Percentiles rank a stretch among this genome's conserved stretches.
Evolutionary conservation across 2,888 invertebrate genomes (phyloP).

Genomic region (Azorinus chamasolen): DNA sequence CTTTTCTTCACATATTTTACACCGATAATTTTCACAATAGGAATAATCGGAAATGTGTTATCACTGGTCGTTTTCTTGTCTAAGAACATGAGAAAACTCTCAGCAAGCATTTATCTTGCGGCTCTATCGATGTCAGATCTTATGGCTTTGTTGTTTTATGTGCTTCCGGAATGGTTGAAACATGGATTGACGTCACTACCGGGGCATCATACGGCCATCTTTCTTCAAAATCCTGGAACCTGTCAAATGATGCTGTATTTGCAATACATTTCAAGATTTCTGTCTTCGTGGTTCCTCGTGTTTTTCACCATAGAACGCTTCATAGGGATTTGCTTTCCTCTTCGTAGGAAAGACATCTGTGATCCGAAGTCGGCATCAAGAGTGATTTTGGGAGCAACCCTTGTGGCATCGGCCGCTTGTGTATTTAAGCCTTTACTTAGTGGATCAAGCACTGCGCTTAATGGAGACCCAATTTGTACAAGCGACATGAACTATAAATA

Average conservation of each 20-base stretch:
- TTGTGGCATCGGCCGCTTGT: constrained; percentile 67
- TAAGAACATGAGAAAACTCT: constrained; percentile 89
- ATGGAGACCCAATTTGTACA: constrained; percentile 70
- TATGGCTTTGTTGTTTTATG: constrained; percentile 89
- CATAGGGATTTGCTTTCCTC: constrained; percentile 80
- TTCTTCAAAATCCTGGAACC: constrained; percentile 87
- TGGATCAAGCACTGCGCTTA: constrained; percentile 52
- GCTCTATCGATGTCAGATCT: constrained; percentile 93
- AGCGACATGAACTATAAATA: constrained; percentile 63
- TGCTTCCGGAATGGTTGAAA: constrained; percentile 81
- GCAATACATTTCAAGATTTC: constrained; percentile 86
- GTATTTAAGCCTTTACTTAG: constrained; percentile 81
- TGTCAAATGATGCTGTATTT: constrained; percentile 92
- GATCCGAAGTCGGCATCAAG: constrained; percentile 70
- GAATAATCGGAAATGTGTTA: constrained; percentile 91
- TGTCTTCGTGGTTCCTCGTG: constrained; percentile 82
- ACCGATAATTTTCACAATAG: constrained; percentile 91
- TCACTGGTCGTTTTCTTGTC: constrained; percentile 93
- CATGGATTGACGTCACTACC: constrained; percentile 70
- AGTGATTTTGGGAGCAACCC: constrained; percentile 65
- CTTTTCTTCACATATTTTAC: constrained; percentile 90
- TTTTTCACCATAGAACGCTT: constrained; percentile 81
- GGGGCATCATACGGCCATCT: constrained; percentile 49
- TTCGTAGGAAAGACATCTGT: constrained; percentile 77
- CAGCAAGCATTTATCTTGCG: constrained; percentile 93